Conservation (phyloP, 2,888 invertebrate species). For the Conus canariensis region DNA sequence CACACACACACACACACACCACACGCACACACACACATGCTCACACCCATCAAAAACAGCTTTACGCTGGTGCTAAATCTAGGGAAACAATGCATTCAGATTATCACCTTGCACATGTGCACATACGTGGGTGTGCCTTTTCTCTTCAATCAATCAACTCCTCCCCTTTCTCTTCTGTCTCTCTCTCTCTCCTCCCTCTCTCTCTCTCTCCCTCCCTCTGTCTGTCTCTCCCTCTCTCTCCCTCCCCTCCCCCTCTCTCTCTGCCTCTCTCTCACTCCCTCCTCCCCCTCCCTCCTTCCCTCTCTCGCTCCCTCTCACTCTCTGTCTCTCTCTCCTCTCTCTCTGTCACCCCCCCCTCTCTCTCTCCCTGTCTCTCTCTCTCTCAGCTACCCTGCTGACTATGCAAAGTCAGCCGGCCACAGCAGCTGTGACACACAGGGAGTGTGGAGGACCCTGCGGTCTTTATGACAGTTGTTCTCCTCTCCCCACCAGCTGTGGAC, state of each 20-base stretch:
- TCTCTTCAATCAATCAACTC: background rate
- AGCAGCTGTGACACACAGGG: too few relatives aligned
- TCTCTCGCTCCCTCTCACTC: background rate
- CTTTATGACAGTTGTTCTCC: too few relatives aligned
- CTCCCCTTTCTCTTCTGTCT: background rate
- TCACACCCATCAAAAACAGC: background rate
- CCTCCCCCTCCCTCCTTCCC: background rate
- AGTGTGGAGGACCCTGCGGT: too few relatives aligned
- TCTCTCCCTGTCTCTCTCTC: too few relatives aligned
- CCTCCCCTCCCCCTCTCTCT: background rate
- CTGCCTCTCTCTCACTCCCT: background rate
- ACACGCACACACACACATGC: too few relatives aligned
- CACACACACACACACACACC: background rate
- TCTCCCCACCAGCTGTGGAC: too few relatives aligned
- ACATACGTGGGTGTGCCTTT: background rate
- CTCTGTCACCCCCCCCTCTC: background rate
- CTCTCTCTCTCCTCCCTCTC: background rate
- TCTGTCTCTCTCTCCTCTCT: background rate
- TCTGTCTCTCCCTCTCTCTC: background rate
- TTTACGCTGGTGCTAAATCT: background rate
- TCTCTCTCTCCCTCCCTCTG: background rate
- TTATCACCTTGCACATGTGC: background rate
- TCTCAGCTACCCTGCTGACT: too few relatives aligned
- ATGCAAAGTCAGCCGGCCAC: too few relatives aligned
- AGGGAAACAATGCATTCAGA: too few relatives aligned